phyloP scores from a whole-genome alignment of 2,888 invertebrate species.

The Hypercompe scribonia region DNA sequence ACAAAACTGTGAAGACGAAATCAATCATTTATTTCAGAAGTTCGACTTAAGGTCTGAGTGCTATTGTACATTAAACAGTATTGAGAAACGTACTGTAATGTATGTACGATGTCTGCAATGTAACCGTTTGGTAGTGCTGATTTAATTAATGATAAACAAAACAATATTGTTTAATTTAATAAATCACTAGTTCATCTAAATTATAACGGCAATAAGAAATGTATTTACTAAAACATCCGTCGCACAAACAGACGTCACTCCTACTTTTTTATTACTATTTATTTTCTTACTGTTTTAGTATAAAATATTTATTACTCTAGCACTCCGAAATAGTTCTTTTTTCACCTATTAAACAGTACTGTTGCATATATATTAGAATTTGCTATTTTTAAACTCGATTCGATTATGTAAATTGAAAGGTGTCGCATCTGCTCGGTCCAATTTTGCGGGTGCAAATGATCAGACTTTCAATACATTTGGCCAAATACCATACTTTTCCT shows the following conservation, averaged over 20 bases:
- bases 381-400: not conserved
- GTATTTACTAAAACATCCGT: not conserved
- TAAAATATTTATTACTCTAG: not conserved
- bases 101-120: not conserved
- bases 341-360: not conserved
- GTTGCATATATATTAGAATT: not conserved
- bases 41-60: not conserved
- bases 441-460: not conserved
- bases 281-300: not conserved
- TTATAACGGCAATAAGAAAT: not conserved
- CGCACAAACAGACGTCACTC: not conserved
- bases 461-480: not conserved
- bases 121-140: not conserved
- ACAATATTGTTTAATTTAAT: not conserved
- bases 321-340: not conserved
- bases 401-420: not conserved
- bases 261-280: not conserved
- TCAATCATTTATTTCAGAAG: conserved; percentile 10
- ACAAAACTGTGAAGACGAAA: conserved; percentile 11
- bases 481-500: not conserved
- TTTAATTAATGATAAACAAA: not conserved
- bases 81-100: not conserved
- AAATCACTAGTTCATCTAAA: not conserved
- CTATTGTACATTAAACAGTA: not conserved
- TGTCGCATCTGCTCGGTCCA: not conserved